Base-by-base conservation (phyloP, 2,888 invertebrate species). In the Pemphredon lugubris region DNA sequence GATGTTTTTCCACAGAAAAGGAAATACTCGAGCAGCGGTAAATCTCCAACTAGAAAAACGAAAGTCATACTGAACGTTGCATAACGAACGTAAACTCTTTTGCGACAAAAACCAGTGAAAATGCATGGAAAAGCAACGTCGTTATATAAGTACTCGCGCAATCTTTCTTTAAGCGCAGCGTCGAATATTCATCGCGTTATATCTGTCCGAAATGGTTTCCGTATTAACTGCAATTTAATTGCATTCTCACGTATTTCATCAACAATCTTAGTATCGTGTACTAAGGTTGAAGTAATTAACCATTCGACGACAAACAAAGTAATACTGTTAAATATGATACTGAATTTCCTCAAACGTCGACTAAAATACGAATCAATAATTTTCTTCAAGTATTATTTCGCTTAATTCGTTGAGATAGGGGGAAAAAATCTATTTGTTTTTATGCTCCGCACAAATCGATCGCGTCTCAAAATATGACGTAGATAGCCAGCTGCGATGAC, bases 141-240 rank as follows among this genome's bases (percentile, higher is more conserved):
- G 60, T 76, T 76, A 76, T 21, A 61, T 76, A 76, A 76, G 51
- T 23, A 9, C 21, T 23, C 0, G 6, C 18, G 9, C 47, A 14
- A 6, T 6, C n/a, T 42, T 13, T 20, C 16, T 20, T 37, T 50
- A 14, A 48, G 45, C 14, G 34, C 34, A 45, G 39, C 37, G 45
- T 51, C 18, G 23, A 53, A 26, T 9, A 16, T 47, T 53, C 16
- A 4, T 14, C 11, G 2, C 13, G 44, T 37, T 9, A 48, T 20
- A 58, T 47, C 5, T 0, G 23, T 32, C 51, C 6, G 9, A 32
- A 30, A 34, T 14, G 5, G 21, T 21, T 21, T n/a, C 3, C 5
- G 21, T n/a, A n/a, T 45, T 45, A 45, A 21, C 44, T 45, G 21
- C 14, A 16, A 42, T 5, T 16, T 18, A 26, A 34, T 34, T 11